Conservation (phyloP, 1,140 invertebrate genomes). For the Tetranychus cinnabarinus region DNA sequence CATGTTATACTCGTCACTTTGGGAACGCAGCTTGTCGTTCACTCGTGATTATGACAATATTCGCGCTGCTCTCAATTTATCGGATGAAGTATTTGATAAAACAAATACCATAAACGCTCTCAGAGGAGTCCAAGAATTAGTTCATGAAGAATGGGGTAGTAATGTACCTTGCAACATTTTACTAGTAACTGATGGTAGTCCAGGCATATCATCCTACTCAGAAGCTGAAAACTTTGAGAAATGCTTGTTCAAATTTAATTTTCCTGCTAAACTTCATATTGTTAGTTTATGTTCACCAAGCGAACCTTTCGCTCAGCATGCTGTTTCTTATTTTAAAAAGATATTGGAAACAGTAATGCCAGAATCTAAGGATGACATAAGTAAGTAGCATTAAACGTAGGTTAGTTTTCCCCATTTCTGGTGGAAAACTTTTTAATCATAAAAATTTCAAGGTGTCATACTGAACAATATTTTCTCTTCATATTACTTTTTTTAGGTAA, state of each 20-base stretch:
- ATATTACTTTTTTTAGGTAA: constrained; percentile 23
- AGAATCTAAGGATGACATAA: not conserved
- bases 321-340: constrained; percentile 25
- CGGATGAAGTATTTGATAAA: constrained; percentile 46
- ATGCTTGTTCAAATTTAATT: constrained; percentile 43
- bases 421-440: too few relatives aligned
- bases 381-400: not conserved
- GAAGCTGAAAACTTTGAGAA: not conserved
- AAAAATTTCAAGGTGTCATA: too few relatives aligned
- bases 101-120: constrained; percentile 53
- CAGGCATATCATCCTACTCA: constrained; percentile 6
- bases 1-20: constrained; percentile 48
- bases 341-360: constrained; percentile 25
- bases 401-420: too few relatives aligned
- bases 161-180: constrained; percentile 38
- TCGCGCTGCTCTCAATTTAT: constrained; percentile 38
- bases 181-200: constrained; percentile 35
- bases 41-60: constrained; percentile 60
- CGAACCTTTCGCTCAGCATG: constrained; percentile 17
- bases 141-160: constrained; percentile 60
- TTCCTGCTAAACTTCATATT: constrained; percentile 51
- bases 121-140: constrained; percentile 41
- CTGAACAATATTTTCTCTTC: too few relatives aligned
- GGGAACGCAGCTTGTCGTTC: constrained; percentile 52
- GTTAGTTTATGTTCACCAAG: constrained; percentile 32